These are phyloP conservation scores for Brachionus angularis DNA, from an alignment of 1,140 invertebrate genomes.

Conservation along the genomic window DNA sequence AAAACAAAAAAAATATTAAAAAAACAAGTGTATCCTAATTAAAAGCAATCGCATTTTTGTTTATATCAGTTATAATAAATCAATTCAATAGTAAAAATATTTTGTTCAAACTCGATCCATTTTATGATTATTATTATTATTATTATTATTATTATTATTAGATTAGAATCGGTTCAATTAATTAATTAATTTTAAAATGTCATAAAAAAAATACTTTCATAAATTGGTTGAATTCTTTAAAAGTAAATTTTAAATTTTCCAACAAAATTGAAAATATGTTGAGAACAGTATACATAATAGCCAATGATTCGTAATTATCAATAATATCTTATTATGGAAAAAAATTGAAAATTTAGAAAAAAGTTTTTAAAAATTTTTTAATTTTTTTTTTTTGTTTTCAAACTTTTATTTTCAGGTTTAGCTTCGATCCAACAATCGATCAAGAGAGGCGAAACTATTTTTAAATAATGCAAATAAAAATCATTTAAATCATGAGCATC, in stretches of 20 bases:
- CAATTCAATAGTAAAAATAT: too few relatives aligned
- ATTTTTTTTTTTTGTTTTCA: too few relatives aligned
- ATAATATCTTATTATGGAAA: background rate
- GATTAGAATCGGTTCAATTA: too few relatives aligned
- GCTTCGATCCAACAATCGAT: slow-evolving; percentile 53
- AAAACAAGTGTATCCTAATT: too few relatives aligned
- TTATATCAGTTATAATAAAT: too few relatives aligned
- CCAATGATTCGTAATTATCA: slow-evolving; percentile 19
- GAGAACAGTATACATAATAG: slow-evolving; percentile 23
- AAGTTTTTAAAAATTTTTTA: background rate
- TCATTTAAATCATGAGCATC: slow-evolving; percentile 5
- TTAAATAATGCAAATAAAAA: slow-evolving; percentile 45
- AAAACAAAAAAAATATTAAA: too few relatives aligned
- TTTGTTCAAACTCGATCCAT: too few relatives aligned
- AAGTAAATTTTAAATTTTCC: slow-evolving; percentile 12
- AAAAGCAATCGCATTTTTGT: too few relatives aligned
- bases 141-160: too few relatives aligned
- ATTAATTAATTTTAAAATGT: too few relatives aligned
- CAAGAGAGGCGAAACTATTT: slow-evolving; percentile 49
- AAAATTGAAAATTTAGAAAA: background rate
- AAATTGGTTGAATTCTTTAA: slow-evolving; percentile 15
- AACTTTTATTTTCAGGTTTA: slow-evolving; percentile 44
- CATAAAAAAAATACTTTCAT: too few relatives aligned
- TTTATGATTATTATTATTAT: too few relatives aligned
- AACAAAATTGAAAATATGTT: slow-evolving; percentile 11